phyloP scores from a whole-genome alignment of 2,888 invertebrate species.

The Drosophila bunnanda region DNA sequence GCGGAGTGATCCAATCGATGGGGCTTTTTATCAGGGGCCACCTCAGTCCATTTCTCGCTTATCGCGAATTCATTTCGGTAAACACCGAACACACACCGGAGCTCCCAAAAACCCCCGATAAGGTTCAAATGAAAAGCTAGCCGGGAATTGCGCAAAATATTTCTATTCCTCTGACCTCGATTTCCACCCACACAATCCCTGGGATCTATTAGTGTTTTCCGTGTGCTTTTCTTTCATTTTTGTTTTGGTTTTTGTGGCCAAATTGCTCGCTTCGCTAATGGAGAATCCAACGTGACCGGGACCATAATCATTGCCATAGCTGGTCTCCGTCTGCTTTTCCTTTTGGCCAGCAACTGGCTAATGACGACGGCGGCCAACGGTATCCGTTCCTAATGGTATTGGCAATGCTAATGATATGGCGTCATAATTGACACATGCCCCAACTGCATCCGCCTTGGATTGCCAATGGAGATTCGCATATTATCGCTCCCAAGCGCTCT shows the following conservation, averaged over 20 bases:
- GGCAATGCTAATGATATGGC: conserved; percentile 62
- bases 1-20: conserved; percentile 44
- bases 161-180: conserved; percentile 11
- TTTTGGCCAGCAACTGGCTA: too few species aligned
- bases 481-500: background rate
- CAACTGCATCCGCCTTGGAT: conserved; percentile 72
- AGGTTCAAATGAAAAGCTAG: conserved; percentile 28
- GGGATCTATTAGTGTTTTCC: conserved; percentile 18
- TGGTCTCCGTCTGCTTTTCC: background rate
- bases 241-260: conserved; percentile 53
- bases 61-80: conserved; percentile 64
- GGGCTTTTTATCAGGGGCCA: conserved; percentile 39
- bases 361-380: conserved; percentile 60
- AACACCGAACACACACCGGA: conserved; percentile 32
- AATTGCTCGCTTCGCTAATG: conserved; percentile 63
- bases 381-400: conserved; percentile 39
- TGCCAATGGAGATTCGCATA: conserved; percentile 24
- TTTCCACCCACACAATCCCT: conserved; percentile 3
- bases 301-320: conserved; percentile 9
- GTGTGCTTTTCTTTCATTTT: conserved; percentile 20
- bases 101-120: conserved; percentile 21
- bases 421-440: conserved; percentile 76
- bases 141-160: conserved; percentile 22
- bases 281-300: conserved; percentile 30
- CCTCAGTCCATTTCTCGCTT: conserved; percentile 40